These are phyloP conservation scores for Palythoa grandis DNA, from an alignment of 92 coral and sea anemone species.

Conservation along the genomic window DNA sequence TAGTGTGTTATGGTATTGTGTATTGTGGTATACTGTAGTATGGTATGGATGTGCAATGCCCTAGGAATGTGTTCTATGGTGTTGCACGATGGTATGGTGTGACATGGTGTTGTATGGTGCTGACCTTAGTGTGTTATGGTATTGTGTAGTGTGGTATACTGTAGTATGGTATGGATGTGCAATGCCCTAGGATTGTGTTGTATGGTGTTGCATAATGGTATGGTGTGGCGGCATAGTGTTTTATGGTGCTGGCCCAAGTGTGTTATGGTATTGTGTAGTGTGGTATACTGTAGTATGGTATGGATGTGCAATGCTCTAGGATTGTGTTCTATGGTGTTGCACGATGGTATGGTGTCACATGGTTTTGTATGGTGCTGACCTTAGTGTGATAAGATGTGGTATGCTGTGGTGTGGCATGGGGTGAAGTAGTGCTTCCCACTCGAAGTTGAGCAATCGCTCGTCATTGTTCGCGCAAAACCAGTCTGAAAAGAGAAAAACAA, in stretches of 20 bases:
- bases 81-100: not conserved
- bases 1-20: not conserved
- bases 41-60: not conserved
- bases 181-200: not conserved
- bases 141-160: not conserved
- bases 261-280: not conserved
- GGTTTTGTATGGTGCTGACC: not conserved
- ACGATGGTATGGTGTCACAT: not conserved
- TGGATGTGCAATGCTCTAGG: not conserved
- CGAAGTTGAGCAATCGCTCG: too few species aligned
- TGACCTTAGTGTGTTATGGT: not conserved
- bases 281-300: not conserved
- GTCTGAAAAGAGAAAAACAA: too few species aligned
- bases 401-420: not conserved
- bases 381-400: not conserved
- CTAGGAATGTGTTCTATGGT: not conserved
- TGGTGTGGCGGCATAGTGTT: not conserved
- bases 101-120: not conserved
- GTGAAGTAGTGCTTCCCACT: not conserved
- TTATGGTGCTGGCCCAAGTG: not conserved
- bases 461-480: too few species aligned
- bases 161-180: not conserved
- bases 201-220: not conserved
- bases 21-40: not conserved
- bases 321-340: not conserved